Base-by-base conservation (phyloP, 2,888 invertebrate species). In the Archips xylosteana region DNA sequence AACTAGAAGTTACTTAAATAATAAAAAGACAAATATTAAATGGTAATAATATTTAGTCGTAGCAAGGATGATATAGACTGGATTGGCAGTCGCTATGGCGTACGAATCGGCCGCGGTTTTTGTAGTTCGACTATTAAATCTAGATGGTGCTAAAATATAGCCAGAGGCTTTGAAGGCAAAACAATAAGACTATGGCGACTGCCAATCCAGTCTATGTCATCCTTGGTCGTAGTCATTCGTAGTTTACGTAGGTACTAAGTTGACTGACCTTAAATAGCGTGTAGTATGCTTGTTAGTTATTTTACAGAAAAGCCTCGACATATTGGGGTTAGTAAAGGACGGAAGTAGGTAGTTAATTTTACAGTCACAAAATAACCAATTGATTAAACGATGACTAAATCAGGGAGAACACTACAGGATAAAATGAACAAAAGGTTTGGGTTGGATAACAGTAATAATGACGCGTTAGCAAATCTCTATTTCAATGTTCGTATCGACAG, bases 251-350 rank as follows among this genome's bases (percentile, higher is more conserved):
- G 39, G 6, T 54, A 71, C 32, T 32, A 23, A 64, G 68, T 68
- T 73, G 63, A 68, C n/a, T 68, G 73, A 51, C 57, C 73, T 68
- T 42, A n/a, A 57, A 36, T 73, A 32, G 68, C 68, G 59, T 73
- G 63, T 63, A 15, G n/a, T 36, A 36, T 64, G 67, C 72, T 62
- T 67, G 68, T 63, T 63, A 63, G 47, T 47, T 47, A 63, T 73
- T 68, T 73, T 49, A 68, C 36, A 47, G 57, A 72, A n/a, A 62
- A 57, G 23, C 63, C 63, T 69, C 49, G 34, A 36, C 49, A 47
- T 12, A 12, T 49, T 51, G 32, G 69, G 62, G 63, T 69, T 63
- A 32, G 63, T 32, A n/a, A 68, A 45, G 57, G 47, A 68, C 36
- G 59, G 34, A 42, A 59, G 32, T 57, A 57, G 32, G 60, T 60